These are phyloP conservation scores for Sipha maydis DNA, from an alignment of 2,888 invertebrate genomes.

Conservation along the genomic window DNA sequence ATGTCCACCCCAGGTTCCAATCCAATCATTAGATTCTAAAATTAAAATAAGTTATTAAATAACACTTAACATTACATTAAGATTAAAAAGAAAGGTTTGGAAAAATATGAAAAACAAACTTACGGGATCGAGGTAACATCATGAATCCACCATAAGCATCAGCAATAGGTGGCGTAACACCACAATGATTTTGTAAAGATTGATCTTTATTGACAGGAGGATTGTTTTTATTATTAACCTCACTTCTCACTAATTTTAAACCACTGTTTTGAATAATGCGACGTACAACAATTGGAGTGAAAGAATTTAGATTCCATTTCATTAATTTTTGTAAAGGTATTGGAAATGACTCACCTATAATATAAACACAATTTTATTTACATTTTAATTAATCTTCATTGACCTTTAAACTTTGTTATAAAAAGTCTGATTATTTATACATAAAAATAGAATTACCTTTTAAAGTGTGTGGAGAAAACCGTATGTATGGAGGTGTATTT, in stretches of 20 bases:
- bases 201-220: not conserved
- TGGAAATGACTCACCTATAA: slow-evolving; percentile 71
- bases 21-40: slow-evolving; percentile 88
- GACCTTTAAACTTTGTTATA: too few relatives aligned
- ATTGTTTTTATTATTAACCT: slow-evolving; percentile 66
- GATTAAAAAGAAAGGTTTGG: not conserved
- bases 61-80: too few relatives aligned
- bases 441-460: slow-evolving; percentile 67
- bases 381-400: not conserved
- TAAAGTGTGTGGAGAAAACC: slow-evolving; percentile 80
- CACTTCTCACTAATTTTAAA: slow-evolving; percentile 85
- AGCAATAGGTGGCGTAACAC: not conserved
- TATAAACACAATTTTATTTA: not conserved
- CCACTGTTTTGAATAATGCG: slow-evolving; percentile 86
- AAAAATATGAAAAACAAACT: not conserved
- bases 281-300: slow-evolving; percentile 92
- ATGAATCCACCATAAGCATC: slow-evolving; percentile 9
- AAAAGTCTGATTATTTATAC: too few relatives aligned
- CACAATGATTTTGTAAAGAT: slow-evolving; percentile 28
- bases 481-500: slow-evolving; percentile 83
- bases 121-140: not conserved
- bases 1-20: slow-evolving; percentile 97
- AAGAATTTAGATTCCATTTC: slow-evolving; percentile 93
- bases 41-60: not conserved
- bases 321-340: slow-evolving; percentile 79